Percentiles rank a stretch among this genome's conserved stretches.
phyloP scores from a whole-genome alignment of 2,113 vertebrate species.

The Oncorhynchus mykiss region DNA sequence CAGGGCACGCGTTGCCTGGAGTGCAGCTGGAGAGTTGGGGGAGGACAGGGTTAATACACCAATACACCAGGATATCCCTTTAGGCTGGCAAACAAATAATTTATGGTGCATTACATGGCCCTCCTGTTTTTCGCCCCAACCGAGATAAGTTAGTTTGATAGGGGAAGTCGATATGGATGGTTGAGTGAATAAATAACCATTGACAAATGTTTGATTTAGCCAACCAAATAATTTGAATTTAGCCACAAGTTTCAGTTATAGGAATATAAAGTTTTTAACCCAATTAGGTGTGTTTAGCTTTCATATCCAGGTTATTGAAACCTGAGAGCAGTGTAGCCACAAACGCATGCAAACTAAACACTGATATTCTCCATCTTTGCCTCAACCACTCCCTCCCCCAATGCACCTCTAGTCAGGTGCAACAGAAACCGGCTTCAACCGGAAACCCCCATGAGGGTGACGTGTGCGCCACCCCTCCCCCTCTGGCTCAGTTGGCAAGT shows the following conservation, averaged over 20 bases:
- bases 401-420: conserved; percentile 45
- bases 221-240: no score
- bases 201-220: no score
- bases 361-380: conserved; percentile 10
- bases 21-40: conserved; percentile 62
- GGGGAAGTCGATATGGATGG: no score
- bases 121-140: no score
- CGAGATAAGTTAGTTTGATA: no score
- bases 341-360: not conserved
- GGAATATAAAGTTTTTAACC: no score
- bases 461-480: not conserved
- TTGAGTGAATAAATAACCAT: no score
- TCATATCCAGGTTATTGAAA: no score
- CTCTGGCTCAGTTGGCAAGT: not conserved
- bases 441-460: conserved; percentile 26
- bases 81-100: not conserved
- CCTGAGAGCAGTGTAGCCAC: not conserved
- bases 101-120: no score
- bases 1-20: conserved; percentile 85
- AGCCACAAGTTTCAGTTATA: no score
- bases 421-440: conserved; percentile 60
- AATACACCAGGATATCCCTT: not conserved
- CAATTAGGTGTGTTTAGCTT: no score
- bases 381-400: conserved; percentile 45
- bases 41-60: conserved; percentile 16